Evolutionary conservation across 2,797 vertebrate species (phyloP).

Genomic region (Danio jaintianensis): DNA sequence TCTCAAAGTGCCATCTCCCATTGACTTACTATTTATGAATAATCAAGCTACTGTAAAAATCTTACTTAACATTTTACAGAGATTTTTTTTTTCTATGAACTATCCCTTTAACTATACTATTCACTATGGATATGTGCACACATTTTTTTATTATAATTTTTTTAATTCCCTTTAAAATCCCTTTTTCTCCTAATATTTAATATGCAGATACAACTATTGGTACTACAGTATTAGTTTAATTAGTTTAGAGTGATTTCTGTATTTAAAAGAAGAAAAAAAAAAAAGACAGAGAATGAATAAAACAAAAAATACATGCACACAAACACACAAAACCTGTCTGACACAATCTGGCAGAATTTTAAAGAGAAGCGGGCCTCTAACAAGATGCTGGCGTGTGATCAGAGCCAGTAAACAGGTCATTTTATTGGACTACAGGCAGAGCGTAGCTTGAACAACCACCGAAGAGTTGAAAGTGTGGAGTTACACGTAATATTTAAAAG

Average conservation of each 20-base stretch:
- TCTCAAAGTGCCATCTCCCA: too few relatives aligned
- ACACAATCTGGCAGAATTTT: constrained; percentile 3
- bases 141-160: too few relatives aligned
- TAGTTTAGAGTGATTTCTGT: background rate
- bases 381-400: constrained; percentile 13
- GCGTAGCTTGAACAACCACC: background rate
- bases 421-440: constrained; percentile 16
- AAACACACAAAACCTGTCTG: constrained; percentile 9
- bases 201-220: too few relatives aligned
- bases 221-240: too few relatives aligned
- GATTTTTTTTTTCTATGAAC: too few relatives aligned
- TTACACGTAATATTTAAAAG: constrained; percentile 26
- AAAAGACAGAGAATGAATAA: background rate
- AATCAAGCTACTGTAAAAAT: too few relatives aligned
- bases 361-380: background rate
- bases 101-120: too few relatives aligned
- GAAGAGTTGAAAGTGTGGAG: constrained; percentile 7
- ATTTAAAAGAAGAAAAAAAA: background rate
- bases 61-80: too few relatives aligned
- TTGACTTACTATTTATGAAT: too few relatives aligned
- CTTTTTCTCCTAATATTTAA: too few relatives aligned
- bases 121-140: too few relatives aligned
- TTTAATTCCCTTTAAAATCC: too few relatives aligned
- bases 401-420: constrained; percentile 33
- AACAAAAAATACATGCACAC: background rate